phyloP scores from a whole-genome alignment of 2,113 vertebrate genomes.

The Sminthopsis crassicaudata region DNA sequence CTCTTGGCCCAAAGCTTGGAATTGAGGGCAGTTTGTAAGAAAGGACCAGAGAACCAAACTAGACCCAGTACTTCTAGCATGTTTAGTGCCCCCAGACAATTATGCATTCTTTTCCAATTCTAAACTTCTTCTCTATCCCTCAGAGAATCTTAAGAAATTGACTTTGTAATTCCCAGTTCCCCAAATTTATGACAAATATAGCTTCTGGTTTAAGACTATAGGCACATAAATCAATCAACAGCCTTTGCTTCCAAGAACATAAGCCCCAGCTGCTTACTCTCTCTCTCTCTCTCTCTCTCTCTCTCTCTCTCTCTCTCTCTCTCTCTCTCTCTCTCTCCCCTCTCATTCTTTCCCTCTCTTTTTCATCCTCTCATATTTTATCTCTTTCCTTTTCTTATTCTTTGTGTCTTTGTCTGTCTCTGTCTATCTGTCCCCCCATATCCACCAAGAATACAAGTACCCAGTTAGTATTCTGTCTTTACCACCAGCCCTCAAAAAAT shows the following conservation, averaged over 20 bases:
- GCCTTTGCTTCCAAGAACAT: neutral
- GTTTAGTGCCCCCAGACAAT: neutral
- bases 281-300: neutral
- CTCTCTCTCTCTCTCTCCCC: neutral
- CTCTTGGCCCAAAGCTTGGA: neutral
- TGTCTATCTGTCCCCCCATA: too few species aligned
- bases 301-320: constrained; percentile 21
- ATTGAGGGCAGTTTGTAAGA: neutral
- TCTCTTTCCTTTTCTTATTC: too few species aligned
- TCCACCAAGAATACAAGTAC: neutral
- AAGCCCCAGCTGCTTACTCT: too few species aligned
- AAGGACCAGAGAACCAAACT: neutral
- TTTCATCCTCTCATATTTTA: too few species aligned
- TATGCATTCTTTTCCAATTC: neutral
- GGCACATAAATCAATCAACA: neutral
- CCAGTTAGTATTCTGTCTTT: neutral
- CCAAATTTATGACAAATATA: constrained; percentile 45
- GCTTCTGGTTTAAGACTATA: constrained; percentile 46
- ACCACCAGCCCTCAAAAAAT: neutral
- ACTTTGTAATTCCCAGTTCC: neutral
- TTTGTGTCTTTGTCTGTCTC: too few species aligned
- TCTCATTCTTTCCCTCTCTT: too few species aligned
- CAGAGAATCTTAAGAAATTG: neutral
- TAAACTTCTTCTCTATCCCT: constrained; percentile 63
- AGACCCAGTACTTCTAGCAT: neutral